Evolutionary conservation across 2,113 vertebrate genomes (phyloP).

Genomic region (Leptocoma aspasia): DNA sequence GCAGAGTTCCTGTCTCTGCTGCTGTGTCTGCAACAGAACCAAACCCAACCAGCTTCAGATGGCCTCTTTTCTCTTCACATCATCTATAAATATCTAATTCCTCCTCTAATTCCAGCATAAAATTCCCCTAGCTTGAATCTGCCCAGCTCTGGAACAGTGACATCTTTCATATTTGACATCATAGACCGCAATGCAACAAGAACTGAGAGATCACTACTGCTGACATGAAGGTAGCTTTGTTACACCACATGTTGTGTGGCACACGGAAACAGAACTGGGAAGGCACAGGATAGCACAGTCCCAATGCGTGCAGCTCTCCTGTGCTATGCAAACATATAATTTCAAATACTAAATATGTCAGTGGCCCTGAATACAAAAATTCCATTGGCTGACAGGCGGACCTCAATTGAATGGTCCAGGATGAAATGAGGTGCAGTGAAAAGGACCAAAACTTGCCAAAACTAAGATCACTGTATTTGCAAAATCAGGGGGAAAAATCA

Average conservation of each 20-base stretch:
- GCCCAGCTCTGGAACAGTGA: neutral
- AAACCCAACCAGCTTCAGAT: neutral
- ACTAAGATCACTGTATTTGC: too few relatives aligned
- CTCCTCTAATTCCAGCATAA: neutral
- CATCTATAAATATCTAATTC: neutral
- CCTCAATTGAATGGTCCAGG: too few relatives aligned
- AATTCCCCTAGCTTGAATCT: neutral
- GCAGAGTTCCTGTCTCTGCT: neutral
- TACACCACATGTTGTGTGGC: accelerated
- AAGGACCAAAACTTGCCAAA: too few relatives aligned
- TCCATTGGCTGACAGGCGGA: neutral
- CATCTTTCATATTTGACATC: neutral
- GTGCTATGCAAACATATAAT: neutral
- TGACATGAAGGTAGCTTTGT: neutral
- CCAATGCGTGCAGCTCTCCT: neutral
- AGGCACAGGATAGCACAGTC: neutral
- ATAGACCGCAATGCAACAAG: neutral
- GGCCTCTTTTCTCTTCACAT: neutral
- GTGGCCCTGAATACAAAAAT: neutral
- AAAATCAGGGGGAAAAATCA: too few relatives aligned
- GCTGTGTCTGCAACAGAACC: neutral
- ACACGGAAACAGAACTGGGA: neutral
- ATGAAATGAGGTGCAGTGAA: too few relatives aligned
- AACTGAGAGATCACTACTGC: neutral
- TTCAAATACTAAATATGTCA: neutral